Base-by-base conservation (phyloP, 2,113 vertebrate genomes). In the Chauna torquata region DNA sequence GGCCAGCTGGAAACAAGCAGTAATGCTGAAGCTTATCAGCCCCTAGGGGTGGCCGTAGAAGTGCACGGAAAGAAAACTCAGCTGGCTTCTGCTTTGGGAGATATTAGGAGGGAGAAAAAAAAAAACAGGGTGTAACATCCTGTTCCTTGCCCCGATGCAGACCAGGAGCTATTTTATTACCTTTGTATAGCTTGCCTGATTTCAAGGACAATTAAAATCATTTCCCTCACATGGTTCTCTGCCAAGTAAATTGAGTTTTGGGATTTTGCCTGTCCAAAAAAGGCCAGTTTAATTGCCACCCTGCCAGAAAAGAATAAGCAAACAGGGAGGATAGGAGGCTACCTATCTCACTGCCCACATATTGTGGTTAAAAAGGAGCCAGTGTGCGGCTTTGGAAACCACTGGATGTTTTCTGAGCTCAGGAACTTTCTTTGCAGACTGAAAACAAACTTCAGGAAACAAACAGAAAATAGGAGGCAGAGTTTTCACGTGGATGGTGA, bases 401-500 rank as follows among this genome's bases (percentile, higher is more conserved):
- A 18, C 65, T 27, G 77, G 27, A 61, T 86, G 42, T 27, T 95
- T 88, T 78, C 36, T 12, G 68, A 84, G 87, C 89, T 96, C 83
- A 85, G 89, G 86, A 91, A 87, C 78, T 88, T 68, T 82, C 66
- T 85, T 16, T 80, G 58, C 68, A 95, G 94, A 44, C 44, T 0
- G 6, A 74, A 97, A 95, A 86, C 90, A 94, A 92, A 93, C 77
- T 85, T 76, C 87, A 92, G 95, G 95, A 94, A 96, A 66, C 50
- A n/a, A 62, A 50, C 5, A 22, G 71, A 70, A 79, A 66, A 77
- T 36, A 47, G 52, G 74, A 94, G 96, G 91, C 57, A 28, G 62
- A 62, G 77, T 74, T 94, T 86, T 71, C 55, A 25, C 2, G 10
- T 2, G 55, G 64, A n/a, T 69, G 28, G 66, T 3, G 7, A 93